phyloP scores from a whole-genome alignment of 2,797 vertebrate species.

The Sardinella longiceps region DNA sequence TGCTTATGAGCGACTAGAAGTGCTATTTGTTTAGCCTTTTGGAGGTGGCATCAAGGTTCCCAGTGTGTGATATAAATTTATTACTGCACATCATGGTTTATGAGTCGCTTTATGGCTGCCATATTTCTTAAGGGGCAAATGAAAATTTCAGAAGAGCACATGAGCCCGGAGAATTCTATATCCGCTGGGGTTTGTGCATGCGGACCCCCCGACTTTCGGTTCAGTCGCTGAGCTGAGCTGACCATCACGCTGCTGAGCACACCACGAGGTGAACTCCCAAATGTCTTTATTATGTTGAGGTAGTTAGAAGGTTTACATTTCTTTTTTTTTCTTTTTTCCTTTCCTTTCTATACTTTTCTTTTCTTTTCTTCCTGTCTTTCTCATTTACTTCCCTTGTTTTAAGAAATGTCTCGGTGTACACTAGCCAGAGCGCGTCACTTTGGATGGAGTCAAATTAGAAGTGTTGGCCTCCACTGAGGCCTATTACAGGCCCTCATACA shows the following conservation, averaged over 20 bases:
- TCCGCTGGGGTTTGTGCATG: neutral
- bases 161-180: neutral
- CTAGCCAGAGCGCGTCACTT: slow-evolving; percentile 87
- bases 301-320: neutral
- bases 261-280: neutral
- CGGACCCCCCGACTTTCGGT: neutral
- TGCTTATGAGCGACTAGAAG: neutral
- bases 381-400: slow-evolving; percentile 84
- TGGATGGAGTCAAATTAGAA: slow-evolving; percentile 96
- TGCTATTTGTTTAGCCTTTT: slow-evolving; percentile 28
- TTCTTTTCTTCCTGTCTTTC: neutral
- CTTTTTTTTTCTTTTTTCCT: neutral
- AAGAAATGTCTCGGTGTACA: slow-evolving; percentile 89
- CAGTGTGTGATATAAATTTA: slow-evolving; percentile 1
- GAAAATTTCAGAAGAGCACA: neutral
- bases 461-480: slow-evolving; percentile 89
- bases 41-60: slow-evolving; percentile 22
- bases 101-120: slow-evolving; percentile 12
- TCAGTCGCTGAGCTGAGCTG: neutral
- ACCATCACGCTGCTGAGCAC: neutral
- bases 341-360: neutral
- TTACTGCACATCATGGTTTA: slow-evolving; percentile 1
- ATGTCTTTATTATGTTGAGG: neutral
- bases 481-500: slow-evolving; percentile 91
- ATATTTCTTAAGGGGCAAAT: neutral